Percentiles rank a stretch among this genome's conserved stretches.
Conservation (phyloP, 2,113 vertebrate species). For the Penelope pileata region DNA sequence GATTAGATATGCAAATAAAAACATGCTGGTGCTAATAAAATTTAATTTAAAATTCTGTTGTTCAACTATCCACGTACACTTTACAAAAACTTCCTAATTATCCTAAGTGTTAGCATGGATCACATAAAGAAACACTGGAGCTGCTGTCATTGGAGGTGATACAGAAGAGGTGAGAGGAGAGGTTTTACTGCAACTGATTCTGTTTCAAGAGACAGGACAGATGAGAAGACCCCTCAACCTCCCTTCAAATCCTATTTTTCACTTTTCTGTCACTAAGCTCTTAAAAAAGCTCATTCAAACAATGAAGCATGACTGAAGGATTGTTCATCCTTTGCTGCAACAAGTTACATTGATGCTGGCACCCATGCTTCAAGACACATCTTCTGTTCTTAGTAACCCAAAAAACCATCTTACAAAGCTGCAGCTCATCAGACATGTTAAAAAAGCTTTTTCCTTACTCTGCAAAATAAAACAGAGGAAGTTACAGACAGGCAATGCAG, state of each 20-base stretch:
- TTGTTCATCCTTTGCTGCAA: not conserved
- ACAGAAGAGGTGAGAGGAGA: not conserved
- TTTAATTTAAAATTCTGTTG: not conserved
- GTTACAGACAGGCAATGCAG: not conserved
- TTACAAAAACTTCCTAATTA: not conserved
- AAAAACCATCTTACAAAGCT: not conserved
- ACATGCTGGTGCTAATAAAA: not conserved
- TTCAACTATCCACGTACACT: not conserved
- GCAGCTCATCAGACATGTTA: not conserved
- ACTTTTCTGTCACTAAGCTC: not conserved
- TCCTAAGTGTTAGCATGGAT: not conserved
- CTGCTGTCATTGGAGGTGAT: not conserved
- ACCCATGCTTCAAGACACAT: not conserved
- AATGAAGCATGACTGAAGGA: not conserved
- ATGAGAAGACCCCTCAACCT: not conserved
- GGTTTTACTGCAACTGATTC: not conserved
- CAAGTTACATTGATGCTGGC: not conserved
- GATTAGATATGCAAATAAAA: not conserved
- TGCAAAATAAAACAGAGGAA: not conserved
- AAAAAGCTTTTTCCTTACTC: not conserved
- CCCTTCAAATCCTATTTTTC: not conserved
- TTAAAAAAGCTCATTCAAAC: not conserved
- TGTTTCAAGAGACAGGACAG: not conserved
- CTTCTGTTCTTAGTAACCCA: not conserved
- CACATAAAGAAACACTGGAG: not conserved